Evolutionary conservation across 2,888 invertebrate genomes (phyloP).

Genomic region (Zhengitettix transpicula): DNA sequence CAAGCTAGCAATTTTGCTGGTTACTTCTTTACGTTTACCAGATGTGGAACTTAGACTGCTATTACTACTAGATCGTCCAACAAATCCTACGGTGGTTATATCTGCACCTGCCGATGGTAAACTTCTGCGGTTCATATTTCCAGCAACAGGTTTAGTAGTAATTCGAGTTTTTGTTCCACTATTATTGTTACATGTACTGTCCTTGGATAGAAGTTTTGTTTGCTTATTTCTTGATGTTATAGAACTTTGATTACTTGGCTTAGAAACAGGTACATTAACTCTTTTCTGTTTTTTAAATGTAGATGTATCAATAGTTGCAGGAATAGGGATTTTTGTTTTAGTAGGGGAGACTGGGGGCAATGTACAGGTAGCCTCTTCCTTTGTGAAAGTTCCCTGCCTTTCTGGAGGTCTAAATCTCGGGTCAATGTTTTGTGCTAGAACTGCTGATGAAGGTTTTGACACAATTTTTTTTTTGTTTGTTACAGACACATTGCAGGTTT

Average conservation of each 20-base stretch:
- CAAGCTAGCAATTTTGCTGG: slow-evolving; percentile 62
- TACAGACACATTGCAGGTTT: too few species aligned
- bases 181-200: background rate
- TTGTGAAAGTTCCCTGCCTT: slow-evolving; percentile 83
- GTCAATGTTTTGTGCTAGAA: too few species aligned
- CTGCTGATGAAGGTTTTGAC: too few species aligned
- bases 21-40: slow-evolving; percentile 39
- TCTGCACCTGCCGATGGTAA: background rate
- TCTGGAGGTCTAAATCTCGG: slow-evolving; percentile 39
- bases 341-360: slow-evolving; percentile 22
- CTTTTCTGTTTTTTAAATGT: background rate
- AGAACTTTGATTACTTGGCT: background rate
- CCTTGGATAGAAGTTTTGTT: too few species aligned
- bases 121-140: slow-evolving; percentile 11
- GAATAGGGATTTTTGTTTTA: slow-evolving; percentile 17
- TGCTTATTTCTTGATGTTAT: background rate
- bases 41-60: slow-evolving; percentile 35
- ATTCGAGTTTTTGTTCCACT: slow-evolving; percentile 4
- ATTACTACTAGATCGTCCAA: slow-evolving; percentile 38
- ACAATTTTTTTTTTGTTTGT: too few species aligned
- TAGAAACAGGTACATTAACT: background rate
- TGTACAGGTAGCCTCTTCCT: slow-evolving; percentile 45
- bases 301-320: slow-evolving; percentile 10
- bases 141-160: slow-evolving; percentile 1
- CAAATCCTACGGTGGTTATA: slow-evolving; percentile 5